Evolutionary conservation across 1,140 invertebrate species (phyloP).

Genomic region (Mamestra configurata): DNA sequence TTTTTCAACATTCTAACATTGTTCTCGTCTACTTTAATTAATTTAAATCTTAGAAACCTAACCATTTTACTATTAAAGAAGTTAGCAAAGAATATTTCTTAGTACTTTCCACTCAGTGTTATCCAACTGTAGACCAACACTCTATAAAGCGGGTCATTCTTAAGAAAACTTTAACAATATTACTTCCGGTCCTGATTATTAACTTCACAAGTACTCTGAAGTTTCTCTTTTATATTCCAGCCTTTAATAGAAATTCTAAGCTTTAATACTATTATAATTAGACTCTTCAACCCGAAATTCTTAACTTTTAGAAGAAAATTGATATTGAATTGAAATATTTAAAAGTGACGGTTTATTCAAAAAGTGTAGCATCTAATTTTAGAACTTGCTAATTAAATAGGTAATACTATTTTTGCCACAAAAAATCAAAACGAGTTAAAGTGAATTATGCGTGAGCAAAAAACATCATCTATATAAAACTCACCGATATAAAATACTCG

Average conservation of each 20-base stretch:
- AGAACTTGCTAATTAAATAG: neutral
- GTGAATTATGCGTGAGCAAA: too few relatives aligned
- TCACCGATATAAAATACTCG: constrained; percentile 93
- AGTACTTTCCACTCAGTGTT: neutral
- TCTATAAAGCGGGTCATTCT: constrained; percentile 25
- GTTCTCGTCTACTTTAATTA: neutral
- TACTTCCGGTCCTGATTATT: constrained; percentile 46
- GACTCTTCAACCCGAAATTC: constrained; percentile 20
- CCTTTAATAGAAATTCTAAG: constrained; percentile 40
- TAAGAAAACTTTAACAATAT: constrained; percentile 48
- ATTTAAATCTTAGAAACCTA: neutral
- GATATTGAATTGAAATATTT: neutral
- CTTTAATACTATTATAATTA: constrained; percentile 44
- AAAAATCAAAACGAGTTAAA: too few relatives aligned
- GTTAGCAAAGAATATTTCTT: neutral
- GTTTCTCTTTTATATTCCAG: constrained; percentile 44
- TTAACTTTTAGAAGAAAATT: constrained; percentile 27
- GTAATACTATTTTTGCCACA: too few relatives aligned
- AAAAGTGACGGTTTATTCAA: neutral
- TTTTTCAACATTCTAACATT: neutral
- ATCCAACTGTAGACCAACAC: constrained; percentile 4
- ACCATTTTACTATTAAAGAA: constrained; percentile 5
- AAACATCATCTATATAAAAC: constrained; percentile 54
- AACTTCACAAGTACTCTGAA: constrained; percentile 38
- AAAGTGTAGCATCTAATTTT: neutral